phyloP scores from a whole-genome alignment of 2,888 invertebrate genomes.

The Mythimna lalbum region DNA sequence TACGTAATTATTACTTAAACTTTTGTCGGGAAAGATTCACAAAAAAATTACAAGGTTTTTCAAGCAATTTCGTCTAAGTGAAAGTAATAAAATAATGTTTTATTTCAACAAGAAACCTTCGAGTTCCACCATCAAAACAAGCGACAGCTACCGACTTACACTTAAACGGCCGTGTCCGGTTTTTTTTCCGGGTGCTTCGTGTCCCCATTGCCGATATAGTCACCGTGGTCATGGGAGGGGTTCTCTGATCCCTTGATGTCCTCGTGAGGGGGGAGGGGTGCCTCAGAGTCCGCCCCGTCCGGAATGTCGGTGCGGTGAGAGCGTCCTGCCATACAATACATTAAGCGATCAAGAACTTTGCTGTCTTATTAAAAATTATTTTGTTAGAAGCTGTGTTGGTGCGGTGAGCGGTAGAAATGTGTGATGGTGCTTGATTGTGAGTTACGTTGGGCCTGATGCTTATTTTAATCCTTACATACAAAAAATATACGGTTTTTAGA shows the following conservation, averaged over 20 bases:
- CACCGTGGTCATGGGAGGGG: conserved; percentile 91
- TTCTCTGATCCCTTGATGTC: conserved; percentile 91
- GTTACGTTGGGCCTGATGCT: conserved; percentile 43
- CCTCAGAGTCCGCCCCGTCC: conserved; percentile 92
- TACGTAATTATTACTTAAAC: background rate
- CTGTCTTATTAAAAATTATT: conserved; percentile 22
- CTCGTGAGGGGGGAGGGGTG: conserved; percentile 91
- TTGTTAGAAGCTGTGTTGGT: conserved; percentile 54
- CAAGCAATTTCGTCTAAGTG: background rate
- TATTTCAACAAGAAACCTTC: conserved; percentile 10
- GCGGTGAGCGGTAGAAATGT: conserved; percentile 45
- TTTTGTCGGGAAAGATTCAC: conserved; percentile 27
- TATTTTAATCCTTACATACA: conserved; percentile 6
- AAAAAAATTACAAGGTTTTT: background rate
- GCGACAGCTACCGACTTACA: conserved; percentile 69
- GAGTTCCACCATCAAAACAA: conserved; percentile 37
- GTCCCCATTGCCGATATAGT: conserved; percentile 91
- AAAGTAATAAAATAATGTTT: background rate
- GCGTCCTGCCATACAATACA: conserved; percentile 90
- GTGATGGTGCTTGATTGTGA: conserved; percentile 21
- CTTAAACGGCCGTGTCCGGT: conserved; percentile 88
- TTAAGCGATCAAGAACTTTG: conserved; percentile 89
- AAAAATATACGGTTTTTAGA: too few species aligned
- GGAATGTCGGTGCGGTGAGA: conserved; percentile 91
- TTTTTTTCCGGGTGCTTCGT: conserved; percentile 88